phyloP scores from a whole-genome alignment of 2,797 vertebrate genomes.

The Rhinatrema bivittatum region DNA sequence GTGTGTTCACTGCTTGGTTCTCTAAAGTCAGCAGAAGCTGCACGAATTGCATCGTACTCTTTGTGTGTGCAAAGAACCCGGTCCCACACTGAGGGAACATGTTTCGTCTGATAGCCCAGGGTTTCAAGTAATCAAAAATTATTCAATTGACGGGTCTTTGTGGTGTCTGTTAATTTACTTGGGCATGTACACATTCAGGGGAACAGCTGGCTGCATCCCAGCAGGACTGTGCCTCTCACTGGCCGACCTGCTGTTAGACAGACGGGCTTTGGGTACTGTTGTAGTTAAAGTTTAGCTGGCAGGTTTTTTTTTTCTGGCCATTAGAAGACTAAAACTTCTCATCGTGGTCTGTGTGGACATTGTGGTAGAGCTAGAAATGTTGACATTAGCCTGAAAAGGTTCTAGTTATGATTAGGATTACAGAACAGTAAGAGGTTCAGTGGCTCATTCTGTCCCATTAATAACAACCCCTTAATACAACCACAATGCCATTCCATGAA shows the following conservation, averaged over 20 bases:
- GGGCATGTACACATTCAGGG: slow-evolving; percentile 45
- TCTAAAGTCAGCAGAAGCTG: neutral
- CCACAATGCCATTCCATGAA: no score
- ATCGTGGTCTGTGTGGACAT: slow-evolving; percentile 5
- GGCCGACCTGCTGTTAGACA: slow-evolving; percentile 54
- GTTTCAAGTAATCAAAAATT: slow-evolving; percentile 43
- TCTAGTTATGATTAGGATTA: slow-evolving; percentile 1
- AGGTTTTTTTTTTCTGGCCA: slow-evolving; percentile 34
- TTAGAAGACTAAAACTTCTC: slow-evolving; percentile 30
- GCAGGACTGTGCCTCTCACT: slow-evolving; percentile 50
- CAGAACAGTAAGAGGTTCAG: neutral
- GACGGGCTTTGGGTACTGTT: slow-evolving; percentile 44
- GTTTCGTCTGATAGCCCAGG: slow-evolving; percentile 18
- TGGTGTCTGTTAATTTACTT: slow-evolving; percentile 61
- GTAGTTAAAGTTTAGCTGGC: slow-evolving; percentile 48
- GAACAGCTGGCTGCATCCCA: slow-evolving; percentile 60
- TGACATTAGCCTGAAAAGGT: neutral
- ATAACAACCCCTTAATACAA: no score
- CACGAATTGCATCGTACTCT: neutral
- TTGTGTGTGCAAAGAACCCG: neutral
- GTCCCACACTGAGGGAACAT: neutral
- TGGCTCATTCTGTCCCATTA: neutral
- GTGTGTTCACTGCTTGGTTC: neutral
- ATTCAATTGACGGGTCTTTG: slow-evolving; percentile 58
- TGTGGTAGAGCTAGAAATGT: neutral